phyloP scores from a whole-genome alignment of 2,888 invertebrate genomes.

The Mythimna ferrago region DNA sequence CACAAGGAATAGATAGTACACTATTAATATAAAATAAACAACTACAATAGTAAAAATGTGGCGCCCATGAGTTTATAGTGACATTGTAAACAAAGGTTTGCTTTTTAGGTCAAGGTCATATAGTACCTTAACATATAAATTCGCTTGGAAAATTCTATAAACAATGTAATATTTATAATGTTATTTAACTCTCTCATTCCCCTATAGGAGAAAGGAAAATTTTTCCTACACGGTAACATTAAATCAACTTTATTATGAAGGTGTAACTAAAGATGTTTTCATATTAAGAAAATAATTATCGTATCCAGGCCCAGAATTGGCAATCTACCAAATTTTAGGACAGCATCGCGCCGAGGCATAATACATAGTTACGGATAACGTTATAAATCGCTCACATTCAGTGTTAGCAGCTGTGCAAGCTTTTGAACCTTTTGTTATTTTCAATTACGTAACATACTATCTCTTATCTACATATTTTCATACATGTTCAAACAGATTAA shows the following conservation, averaged over 20 bases:
- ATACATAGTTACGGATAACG: constrained; percentile 51
- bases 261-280: constrained; percentile 31
- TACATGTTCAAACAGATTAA: background rate
- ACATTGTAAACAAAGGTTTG: constrained; percentile 49
- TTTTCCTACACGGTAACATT: constrained; percentile 12
- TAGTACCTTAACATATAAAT: constrained; percentile 40
- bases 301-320: constrained; percentile 36
- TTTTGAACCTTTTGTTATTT: constrained; percentile 23
- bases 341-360: constrained; percentile 26
- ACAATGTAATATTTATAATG: background rate
- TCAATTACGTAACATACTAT: background rate
- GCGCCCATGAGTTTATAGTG: constrained; percentile 39
- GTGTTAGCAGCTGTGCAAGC: constrained; percentile 49
- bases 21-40: background rate
- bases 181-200: background rate
- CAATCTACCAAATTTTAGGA: constrained; percentile 47
- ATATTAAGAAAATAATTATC: constrained; percentile 38
- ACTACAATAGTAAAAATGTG: constrained; percentile 8
- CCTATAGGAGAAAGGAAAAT: background rate
- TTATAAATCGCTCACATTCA: constrained; percentile 47
- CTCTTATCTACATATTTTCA: background rate
- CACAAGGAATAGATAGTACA: background rate
- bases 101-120: constrained; percentile 82
- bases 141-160: background rate
- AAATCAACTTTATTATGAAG: constrained; percentile 17